phyloP scores from a whole-genome alignment of 2,888 invertebrate species.

The Poecilobothrus nobilitatus region DNA sequence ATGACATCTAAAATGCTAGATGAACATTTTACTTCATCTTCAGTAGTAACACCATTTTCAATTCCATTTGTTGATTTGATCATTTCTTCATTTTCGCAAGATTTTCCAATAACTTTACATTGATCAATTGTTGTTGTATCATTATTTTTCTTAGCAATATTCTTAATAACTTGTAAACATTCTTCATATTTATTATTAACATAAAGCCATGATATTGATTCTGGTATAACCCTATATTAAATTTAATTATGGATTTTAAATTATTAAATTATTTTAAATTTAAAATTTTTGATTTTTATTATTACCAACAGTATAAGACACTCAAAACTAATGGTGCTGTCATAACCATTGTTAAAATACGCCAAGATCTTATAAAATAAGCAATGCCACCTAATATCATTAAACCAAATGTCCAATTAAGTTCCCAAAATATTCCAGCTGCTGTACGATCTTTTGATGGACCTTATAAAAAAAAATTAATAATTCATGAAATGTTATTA shows the following conservation, averaged over 20 bases:
- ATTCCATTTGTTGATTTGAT: neutral
- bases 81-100: neutral
- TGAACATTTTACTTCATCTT: neutral
- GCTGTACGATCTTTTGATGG: conserved; percentile 43
- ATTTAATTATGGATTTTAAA: neutral
- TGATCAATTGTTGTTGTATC: conserved; percentile 21
- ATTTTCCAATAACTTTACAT: conserved; percentile 15
- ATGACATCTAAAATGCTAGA: conserved; percentile 19
- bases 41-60: neutral
- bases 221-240: conserved; percentile 38
- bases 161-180: conserved; percentile 35
- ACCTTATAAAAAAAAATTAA: neutral
- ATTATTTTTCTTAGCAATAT: conserved; percentile 35
- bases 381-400: conserved; percentile 42
- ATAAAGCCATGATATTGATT: conserved; percentile 42
- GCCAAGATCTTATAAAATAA: conserved; percentile 47
- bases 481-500: too few relatives aligned
- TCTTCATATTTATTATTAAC: conserved; percentile 35
- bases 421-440: conserved; percentile 44
- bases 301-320: conserved; percentile 41
- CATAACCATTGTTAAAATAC: conserved; percentile 46
- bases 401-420: conserved; percentile 45
- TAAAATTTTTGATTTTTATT: neutral
- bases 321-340: conserved; percentile 45
- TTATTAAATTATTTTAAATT: neutral